Evolutionary conservation across 2,797 vertebrate species (phyloP).

Genomic region (Sebastes vulpes): DNA sequence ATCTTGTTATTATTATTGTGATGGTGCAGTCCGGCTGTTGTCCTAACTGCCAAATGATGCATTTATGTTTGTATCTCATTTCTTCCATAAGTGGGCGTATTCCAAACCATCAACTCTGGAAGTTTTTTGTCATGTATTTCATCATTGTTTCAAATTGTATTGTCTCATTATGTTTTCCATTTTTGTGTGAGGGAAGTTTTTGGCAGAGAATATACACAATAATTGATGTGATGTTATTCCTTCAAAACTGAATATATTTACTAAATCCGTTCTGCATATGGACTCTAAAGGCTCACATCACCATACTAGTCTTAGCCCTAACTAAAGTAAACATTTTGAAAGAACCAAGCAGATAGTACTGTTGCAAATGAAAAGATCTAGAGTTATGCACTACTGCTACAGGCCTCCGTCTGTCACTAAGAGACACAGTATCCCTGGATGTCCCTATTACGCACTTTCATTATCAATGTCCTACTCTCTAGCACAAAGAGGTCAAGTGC

Average conservation of each 20-base stretch:
- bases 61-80: constrained; percentile 67
- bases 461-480: constrained; percentile 75
- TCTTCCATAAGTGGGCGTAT: constrained; percentile 70
- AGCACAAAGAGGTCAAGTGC: constrained; percentile 77
- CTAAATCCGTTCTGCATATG: not conserved
- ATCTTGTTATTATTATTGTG: constrained; percentile 78
- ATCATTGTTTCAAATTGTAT: constrained; percentile 70
- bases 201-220: constrained; percentile 21
- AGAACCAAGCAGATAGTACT: not conserved
- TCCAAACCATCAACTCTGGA: constrained; percentile 69
- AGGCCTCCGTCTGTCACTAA: constrained; percentile 46
- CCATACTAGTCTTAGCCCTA: not conserved
- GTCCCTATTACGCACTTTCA: constrained; percentile 68
- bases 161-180: constrained; percentile 50
- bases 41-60: constrained; percentile 75
- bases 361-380: constrained; percentile 19
- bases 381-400: constrained; percentile 16
- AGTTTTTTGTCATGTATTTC: constrained; percentile 63
- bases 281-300: not conserved
- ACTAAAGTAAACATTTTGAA: constrained; percentile 7
- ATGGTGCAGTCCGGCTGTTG: constrained; percentile 72
- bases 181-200: constrained; percentile 41
- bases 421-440: constrained; percentile 55
- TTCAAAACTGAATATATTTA: not conserved
- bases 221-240: not conserved